Base-by-base conservation (phyloP, 2,797 vertebrate genomes). In the Channa striata region DNA sequence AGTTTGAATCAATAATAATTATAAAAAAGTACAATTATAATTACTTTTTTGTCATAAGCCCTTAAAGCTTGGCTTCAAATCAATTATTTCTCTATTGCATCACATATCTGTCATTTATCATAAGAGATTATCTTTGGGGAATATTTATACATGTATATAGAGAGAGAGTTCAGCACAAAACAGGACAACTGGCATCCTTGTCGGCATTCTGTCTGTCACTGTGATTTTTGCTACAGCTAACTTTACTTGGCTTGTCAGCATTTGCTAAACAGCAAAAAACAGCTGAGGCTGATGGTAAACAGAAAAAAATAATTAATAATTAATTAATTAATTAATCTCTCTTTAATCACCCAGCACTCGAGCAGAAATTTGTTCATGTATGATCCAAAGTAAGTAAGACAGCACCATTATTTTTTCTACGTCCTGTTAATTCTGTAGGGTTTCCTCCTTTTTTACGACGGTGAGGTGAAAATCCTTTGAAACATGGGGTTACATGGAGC, bases 381-480 rank as follows among this genome's bases (percentile, higher is more conserved):
- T 40, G 37, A 40, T 40, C 14, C 13, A 40, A 14, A 6, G 6
- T 30, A 30, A 30, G 25, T 30, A 4, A 30, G 25, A 30, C 4
- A 30, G 6, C 25, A 30, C 25, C n/a, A n/a, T n/a, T n/a, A n/a
- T n/a, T n/a, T n/a, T n/a, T n/a, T n/a, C n/a, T n/a, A n/a, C n/a
- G n/a, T n/a, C n/a, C n/a, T n/a, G n/a, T n/a, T n/a, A n/a, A n/a
- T n/a, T n/a, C n/a, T n/a, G n/a, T n/a, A n/a, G n/a, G n/a, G n/a
- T n/a, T n/a, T n/a, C n/a, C 33, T 63, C 19, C 12, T 71, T 37
- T 67, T 69, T 46, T 30, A 82, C 77, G 67, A 50, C 30, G 34
- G 30, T 61, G 59, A 75, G 46, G 44, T 37, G 14, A 75, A 56
- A 33, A 64, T 19, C 3, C 30, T 20, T 21, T 64, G 36, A 59